These are phyloP conservation scores for Drosophila lacertosa DNA, from an alignment of 1,140 invertebrate genomes.

Conservation along the genomic window DNA sequence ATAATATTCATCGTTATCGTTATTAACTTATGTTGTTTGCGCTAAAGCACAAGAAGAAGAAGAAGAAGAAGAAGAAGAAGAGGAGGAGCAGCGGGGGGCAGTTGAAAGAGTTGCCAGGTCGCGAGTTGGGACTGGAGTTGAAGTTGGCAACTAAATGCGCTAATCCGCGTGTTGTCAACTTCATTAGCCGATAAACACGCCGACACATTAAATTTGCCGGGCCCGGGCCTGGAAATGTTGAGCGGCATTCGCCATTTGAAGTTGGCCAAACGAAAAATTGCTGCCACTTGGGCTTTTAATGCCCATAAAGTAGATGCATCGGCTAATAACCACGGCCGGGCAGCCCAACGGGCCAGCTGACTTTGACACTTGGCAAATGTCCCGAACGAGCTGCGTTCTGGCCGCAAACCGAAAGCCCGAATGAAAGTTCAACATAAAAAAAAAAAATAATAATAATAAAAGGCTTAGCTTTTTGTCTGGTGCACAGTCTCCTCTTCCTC, in stretches of 20 bases:
- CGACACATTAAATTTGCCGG: conserved; percentile 83
- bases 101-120: not conserved
- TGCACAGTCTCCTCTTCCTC: too few species aligned
- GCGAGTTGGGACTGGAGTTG: not conserved
- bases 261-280: conserved; percentile 83
- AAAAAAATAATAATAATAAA: too few species aligned
- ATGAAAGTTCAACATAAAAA: conserved; percentile 81
- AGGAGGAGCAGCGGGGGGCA: not conserved
- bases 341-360: conserved; percentile 36
- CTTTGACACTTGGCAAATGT: conserved; percentile 68
- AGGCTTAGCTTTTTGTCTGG: conserved; percentile 77
- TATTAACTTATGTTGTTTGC: conserved; percentile 80
- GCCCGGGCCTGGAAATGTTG: conserved; percentile 24
- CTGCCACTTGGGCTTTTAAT: conserved; percentile 84
- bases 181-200: conserved; percentile 84
- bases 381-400: conserved; percentile 21
- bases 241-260: conserved; percentile 75
- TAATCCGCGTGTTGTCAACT: conserved; percentile 84
- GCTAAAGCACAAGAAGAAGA: too few species aligned
- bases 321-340: conserved; percentile 36
- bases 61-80: too few species aligned
- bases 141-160: conserved; percentile 80
- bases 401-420: conserved; percentile 37
- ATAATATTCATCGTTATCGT: conserved; percentile 83
- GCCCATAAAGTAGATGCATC: conserved; percentile 82